Base-by-base conservation (phyloP, 2,113 vertebrate genomes). In the Melanerpes formicivorus region DNA sequence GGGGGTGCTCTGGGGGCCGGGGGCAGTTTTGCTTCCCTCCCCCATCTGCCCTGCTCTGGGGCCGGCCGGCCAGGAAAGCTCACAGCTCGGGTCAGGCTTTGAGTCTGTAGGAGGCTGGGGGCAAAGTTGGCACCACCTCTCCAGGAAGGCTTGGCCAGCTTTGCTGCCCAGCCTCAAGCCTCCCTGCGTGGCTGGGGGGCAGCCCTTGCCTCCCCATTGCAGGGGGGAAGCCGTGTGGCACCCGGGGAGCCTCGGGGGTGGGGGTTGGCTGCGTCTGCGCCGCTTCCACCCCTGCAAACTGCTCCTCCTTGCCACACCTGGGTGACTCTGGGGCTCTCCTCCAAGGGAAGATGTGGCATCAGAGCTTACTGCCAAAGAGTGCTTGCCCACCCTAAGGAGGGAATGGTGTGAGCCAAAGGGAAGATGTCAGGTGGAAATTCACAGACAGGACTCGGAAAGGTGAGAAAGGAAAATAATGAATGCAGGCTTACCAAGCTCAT, bases 401-500 rank as follows among this genome's bases (percentile, higher is more conserved):
- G 58, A 94, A 94, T 42, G 30, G 87, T 5, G 19, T 67, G 83
- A 94, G 91, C 79, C 93, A 93, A 95, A 26, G 26, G 71, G 42
- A 80, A 87, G 94, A 93, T 32, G 37, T 92, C 91, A 81, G 81
- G 92, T 70, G 50, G 75, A 75, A 91, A 92, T 56, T 44, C 2
- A 54, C 86, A 93, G 85, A 93, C 79, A 95, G 86, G 86, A 62
- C 79, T 90, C 80, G 92, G 81, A 78, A 84, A 95, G 95, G 97
- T 93, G 97, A 91, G 89, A 97, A 96, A 96, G 93, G 95, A 90
- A 96, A 96, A 44, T 44, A 44, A 97, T 71, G 89, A 97, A 97
- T 97, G 97, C 83, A 76, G 90, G 97, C 98, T 98, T 98, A 98
- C 98, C 98, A 98, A 98, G 97, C 98, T 98, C 98, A 98, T 97